Evolutionary conservation across 1,140 invertebrate species (phyloP), one percentile per base, ranked within the genome.

Genomic region (Nasonia vitripennis): DNA sequence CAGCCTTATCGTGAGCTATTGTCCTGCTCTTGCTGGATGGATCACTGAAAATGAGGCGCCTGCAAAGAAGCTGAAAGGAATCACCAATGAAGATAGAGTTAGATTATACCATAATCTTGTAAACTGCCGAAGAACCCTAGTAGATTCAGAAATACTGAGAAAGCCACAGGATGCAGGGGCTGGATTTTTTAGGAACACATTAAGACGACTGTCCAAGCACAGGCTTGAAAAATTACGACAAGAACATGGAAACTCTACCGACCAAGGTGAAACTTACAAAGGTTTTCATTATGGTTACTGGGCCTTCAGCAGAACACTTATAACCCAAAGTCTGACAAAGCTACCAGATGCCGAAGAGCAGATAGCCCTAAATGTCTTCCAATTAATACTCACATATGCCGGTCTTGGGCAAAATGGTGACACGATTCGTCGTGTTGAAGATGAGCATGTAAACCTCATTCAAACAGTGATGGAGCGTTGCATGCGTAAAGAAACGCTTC

Each of bases 1-100:
- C 7, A 97, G 97, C 90, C 93, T 99, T 34, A 98, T 99, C 88
- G 97, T 98, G 3, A 98, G 97, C 68, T 99, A 99, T 91, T 98
- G 96, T 89, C 97, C 98, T 0, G 93, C 95, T 14, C 94, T 98
- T 68, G 97, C 97, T 7, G 96, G 96, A 51, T 98, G 98, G 95
- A 96, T 98, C 73, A 97, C 96, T 20, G 97, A 98, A 89, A 97
- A 96, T 79, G 96, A 97, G 91, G 95, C 95, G 37, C 95, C 96
- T 0, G 94, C 95, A 78, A 94, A 94, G 87, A 95, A 95, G 89
- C 93, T 95, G 27, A 94, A 96, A 91, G 95, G 95, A 80, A 95
- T 97, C 55, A 97, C 97, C 0, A 96, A 97, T 90, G 97, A 98
- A 90, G 97, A 98, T 91, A 94, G 97, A 71, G 94, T 97, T 34